Evolutionary conservation across 2,797 vertebrate genomes (phyloP), one percentile per base, ranked within the genome.

Genomic region (Eupleurogrammus muticus): DNA sequence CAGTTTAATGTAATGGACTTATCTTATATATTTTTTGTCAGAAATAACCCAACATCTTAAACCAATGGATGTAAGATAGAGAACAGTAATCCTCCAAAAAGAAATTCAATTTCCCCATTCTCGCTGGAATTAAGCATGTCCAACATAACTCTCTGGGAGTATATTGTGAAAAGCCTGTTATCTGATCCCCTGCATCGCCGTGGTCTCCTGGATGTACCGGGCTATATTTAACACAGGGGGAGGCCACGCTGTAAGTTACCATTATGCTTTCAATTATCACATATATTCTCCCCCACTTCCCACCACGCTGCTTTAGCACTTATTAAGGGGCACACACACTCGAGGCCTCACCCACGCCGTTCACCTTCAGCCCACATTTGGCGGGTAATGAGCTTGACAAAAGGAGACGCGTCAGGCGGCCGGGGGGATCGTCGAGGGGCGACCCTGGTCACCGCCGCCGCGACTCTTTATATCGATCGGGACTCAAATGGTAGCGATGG

Each of bases 331-430:
- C n/a, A n/a, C 42, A 47, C 66, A 78, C 60, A 75, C 71, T 80
- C 44, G 69, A 75, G 58, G 65, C 66, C n/a, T 85, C 79, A 79
- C 80, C 79, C 77, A 75, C 81, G 52, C 73, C 42, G 55, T 82
- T 84, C 82, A 79, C 73, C 70, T 72, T 76, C 59, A 70, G 68
- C 79, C 79, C 79, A 70, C 77, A 36, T 78, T 80, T 55, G 50
- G 53, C 80, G 75, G 67, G 68, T 89, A 89, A 90, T 85, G 80
- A 89, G 83, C 78, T 76, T 87, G 82, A 91, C 55, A 8, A 62
- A 70, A n/a, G 63, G 73, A 53, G 73, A 80, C 66, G 71, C 21
- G 51, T 68, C 54, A 69, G 36, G 69, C 7, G 48, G 58, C 8
- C 47, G n/a, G 49, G n/a, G 49, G 66, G 73, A 82, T 78, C 46